Evolutionary conservation across 1,140 invertebrate genomes (phyloP), one percentile per base, ranked within the genome.

Genomic region (Diachasmimorpha longicaudata): DNA sequence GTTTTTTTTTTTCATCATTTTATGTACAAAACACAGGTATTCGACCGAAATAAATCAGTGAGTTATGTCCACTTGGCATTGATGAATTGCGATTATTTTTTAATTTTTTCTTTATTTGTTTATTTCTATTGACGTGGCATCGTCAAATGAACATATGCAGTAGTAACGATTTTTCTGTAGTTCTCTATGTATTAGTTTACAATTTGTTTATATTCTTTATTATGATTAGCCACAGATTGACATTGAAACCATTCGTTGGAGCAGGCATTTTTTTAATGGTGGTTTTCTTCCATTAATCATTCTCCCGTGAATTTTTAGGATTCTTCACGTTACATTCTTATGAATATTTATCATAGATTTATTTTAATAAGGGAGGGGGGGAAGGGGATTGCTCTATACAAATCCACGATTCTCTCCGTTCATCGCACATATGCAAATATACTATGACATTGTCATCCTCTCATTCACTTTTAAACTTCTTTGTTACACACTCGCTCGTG

Each of bases 21-120:
- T 75, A 75, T 75, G 42, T 78, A 78, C 66, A 75, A 72, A 72
- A 36, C 23, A 52, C 42, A 72, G 36, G 19, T 72, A 11, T 74
- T 44, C 19, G 36, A 37, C 23, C 31, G 4, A 52, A 52, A 52
- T 52, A 52, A 52, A 52, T 52, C 48, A 52, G 16, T 52, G 48
- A 52, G n/a, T 52, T 19, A n/a, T 46, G 48, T n/a, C 48, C 16
- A 52, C 48, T 42, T 42, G 39, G 13, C 14, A 52, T 52, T 52
- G 48, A n/a, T 52, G 48, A 23, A 36, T 21, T 68, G 1, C 21
- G 37, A 2, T n/a, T 71, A 44, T 42, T 19, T 44, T 69, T 68
- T 14, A 52, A 55, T 55, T 14, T 48, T 52, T 31, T 55, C 16
- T 46, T 44, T 46, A 48, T 44, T 4, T 46, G 10, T 63, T 5